Base-by-base conservation (phyloP, 2,888 invertebrate genomes). In the Ganaspis brasiliensis region DNA sequence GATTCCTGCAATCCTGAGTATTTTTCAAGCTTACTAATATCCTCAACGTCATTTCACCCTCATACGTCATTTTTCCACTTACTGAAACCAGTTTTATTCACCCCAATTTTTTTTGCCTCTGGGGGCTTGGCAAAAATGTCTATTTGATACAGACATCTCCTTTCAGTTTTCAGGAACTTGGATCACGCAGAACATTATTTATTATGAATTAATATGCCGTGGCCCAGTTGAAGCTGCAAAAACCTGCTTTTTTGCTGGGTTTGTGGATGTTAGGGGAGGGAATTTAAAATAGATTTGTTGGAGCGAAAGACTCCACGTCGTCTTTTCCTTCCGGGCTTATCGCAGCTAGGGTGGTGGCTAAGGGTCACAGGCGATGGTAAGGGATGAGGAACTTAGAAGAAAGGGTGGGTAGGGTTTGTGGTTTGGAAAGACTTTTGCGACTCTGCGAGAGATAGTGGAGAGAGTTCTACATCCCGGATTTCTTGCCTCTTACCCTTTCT, bases 201-300 rank as follows among this genome's bases (percentile, higher is more conserved):
- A 83, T 78, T 73, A 75, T 77, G 83, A 87, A 88, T 88, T 86
- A 88, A 88, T 87, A 87, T 84, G 82, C 83, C 80, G 74, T 79
- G 78, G 76, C 77, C 61, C 74, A 76, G 74, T 77, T 72, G 45
- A 55, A 73, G 61, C 35, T 19, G 80, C 82, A 85, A 84, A 82
- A 79, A 84, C 71, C 74, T 45, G 24, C 8, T 14, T n/a, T 70
- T 72, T 9, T 78, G 55, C 55, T 77, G 67, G 24, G 49, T 49
- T 72, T 37, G 56, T 63, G 24, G 6, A 59, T 21, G 75, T 52
- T 45, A 72, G 74, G 56, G 57, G 72, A 70, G 82, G 82, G 82
- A 86, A 89, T 89, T 89, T 86, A 86, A 88, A 89, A 89, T 87
- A 88, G 87, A 88, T 88, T 87, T 86, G 82, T 82, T 75, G 35